These are phyloP conservation scores for Actinia equina DNA, from an alignment of 64 coral and sea anemone genomes.

Conservation along the genomic window DNA sequence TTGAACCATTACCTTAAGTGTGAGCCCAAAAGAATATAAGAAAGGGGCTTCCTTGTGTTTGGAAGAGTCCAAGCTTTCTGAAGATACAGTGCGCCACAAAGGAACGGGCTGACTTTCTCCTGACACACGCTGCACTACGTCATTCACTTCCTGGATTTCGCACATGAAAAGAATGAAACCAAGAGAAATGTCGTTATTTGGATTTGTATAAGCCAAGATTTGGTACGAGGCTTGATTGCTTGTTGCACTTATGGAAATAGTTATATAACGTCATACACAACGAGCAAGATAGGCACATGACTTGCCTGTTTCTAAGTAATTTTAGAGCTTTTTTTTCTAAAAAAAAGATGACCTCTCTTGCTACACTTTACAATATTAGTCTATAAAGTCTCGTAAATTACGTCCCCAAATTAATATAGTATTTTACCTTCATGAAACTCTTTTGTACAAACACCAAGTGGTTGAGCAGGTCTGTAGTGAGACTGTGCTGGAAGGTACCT, in stretches of 20 bases:
- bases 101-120: slow-evolving; percentile 98
- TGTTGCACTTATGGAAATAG: too few relatives aligned
- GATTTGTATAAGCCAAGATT: too few relatives aligned
- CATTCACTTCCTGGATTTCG: slow-evolving; percentile 84
- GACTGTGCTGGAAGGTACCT: slow-evolving; percentile 93
- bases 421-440: slow-evolving; percentile 95
- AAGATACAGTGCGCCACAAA: slow-evolving; percentile 84
- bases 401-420: too few relatives aligned
- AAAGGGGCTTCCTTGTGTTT: slow-evolving; percentile 73
- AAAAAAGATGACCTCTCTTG: too few relatives aligned
- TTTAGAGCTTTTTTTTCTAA: too few relatives aligned
- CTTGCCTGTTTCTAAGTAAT: too few relatives aligned
- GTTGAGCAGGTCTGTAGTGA: slow-evolving; percentile 93
- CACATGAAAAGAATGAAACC: not conserved
- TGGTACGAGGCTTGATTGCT: too few relatives aligned
- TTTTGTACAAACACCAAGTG: slow-evolving; percentile 99
- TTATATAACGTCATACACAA: not conserved
- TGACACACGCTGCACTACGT: slow-evolving; percentile 92
- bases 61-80: slow-evolving; percentile 64
- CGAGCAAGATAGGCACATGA: not conserved
- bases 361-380: too few relatives aligned
- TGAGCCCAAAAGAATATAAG: slow-evolving; percentile 81
- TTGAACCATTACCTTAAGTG: slow-evolving; percentile 62
- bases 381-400: too few relatives aligned
- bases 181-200: not conserved